Evolutionary conservation across 2,797 vertebrate genomes (phyloP).

Genomic region (Liasis olivaceus): DNA sequence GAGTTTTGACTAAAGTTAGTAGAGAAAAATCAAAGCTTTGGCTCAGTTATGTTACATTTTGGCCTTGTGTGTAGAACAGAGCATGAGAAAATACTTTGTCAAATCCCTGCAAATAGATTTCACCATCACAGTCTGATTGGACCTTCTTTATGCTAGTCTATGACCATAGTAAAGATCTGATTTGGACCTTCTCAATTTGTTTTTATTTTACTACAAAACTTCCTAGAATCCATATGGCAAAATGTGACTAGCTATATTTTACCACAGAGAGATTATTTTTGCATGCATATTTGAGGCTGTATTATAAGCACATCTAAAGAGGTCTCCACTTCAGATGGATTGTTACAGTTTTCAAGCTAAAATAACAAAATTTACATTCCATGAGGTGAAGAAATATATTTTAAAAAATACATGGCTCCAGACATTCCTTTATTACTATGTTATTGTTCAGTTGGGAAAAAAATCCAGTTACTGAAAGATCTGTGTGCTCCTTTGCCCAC

Average conservation of each 20-base stretch:
- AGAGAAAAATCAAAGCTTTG: background rate
- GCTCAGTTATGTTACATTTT: background rate
- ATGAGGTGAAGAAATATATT: conserved; percentile 18
- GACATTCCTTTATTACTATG: conserved; percentile 36
- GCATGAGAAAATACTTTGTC: background rate
- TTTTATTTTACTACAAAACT: background rate
- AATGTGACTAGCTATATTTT: background rate
- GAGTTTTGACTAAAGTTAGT: background rate
- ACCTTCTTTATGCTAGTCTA: no score
- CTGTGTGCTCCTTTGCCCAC: conserved; percentile 54
- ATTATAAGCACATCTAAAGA: background rate
- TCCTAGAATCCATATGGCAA: background rate
- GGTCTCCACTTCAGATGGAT: background rate
- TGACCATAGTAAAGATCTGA: no score
- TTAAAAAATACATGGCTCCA: conserved; percentile 51
- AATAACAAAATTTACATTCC: conserved; percentile 45
- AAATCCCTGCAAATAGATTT: background rate
- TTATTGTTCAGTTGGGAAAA: conserved; percentile 39
- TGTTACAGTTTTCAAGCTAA: conserved; percentile 50
- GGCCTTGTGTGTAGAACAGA: background rate
- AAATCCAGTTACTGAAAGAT: conserved; percentile 48
- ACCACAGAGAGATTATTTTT: background rate
- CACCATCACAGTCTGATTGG: background rate
- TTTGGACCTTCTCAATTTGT: background rate
- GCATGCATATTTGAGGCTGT: background rate